Percentiles rank a stretch among this genome's conserved stretches.
phyloP scores from a whole-genome alignment of 2,888 invertebrate genomes.

The Acanthoscelides obtectus region DNA sequence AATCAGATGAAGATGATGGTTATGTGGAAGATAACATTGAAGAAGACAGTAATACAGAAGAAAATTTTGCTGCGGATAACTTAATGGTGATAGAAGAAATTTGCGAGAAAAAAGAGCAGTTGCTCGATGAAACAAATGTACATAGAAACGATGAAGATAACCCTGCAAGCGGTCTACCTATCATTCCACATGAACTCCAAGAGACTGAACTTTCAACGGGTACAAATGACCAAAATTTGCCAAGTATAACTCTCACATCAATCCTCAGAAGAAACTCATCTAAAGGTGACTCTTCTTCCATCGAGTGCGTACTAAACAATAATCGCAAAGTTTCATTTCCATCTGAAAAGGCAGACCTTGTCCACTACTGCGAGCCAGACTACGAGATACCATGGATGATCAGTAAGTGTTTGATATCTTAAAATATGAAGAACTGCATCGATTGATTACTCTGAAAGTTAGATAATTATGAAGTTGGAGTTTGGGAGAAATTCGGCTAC shows the following conservation, averaged over 20 bases:
- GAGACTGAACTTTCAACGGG: constrained; percentile 16
- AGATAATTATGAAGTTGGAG: no score
- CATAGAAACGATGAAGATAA: not conserved
- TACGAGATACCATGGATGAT: constrained; percentile 27
- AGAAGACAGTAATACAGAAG: constrained; percentile 8
- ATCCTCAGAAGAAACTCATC: constrained; percentile 31
- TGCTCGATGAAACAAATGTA: not conserved
- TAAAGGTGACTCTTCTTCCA: constrained; percentile 18
- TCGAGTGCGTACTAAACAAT: constrained; percentile 8
- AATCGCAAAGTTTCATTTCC: constrained; percentile 33
- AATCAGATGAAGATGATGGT: constrained; percentile 17
- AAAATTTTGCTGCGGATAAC: constrained; percentile 7
- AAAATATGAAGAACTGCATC: no score
- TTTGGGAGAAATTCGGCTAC: no score
- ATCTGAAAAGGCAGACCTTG: constrained; percentile 23
- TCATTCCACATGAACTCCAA: constrained; percentile 17
- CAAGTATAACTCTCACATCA: constrained; percentile 22
- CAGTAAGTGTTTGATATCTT: constrained; percentile 30
- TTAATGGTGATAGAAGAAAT: constrained; percentile 3
- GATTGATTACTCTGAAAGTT: no score
- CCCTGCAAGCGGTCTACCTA: constrained; percentile 8
- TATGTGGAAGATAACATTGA: constrained; percentile 14
- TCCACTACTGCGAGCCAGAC: constrained; percentile 33
- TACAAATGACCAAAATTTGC: constrained; percentile 19
- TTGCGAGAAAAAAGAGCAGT: not conserved